These are phyloP conservation scores for Cinclus cinclus DNA, from an alignment of 2,113 vertebrate species.

Conservation along the genomic window DNA sequence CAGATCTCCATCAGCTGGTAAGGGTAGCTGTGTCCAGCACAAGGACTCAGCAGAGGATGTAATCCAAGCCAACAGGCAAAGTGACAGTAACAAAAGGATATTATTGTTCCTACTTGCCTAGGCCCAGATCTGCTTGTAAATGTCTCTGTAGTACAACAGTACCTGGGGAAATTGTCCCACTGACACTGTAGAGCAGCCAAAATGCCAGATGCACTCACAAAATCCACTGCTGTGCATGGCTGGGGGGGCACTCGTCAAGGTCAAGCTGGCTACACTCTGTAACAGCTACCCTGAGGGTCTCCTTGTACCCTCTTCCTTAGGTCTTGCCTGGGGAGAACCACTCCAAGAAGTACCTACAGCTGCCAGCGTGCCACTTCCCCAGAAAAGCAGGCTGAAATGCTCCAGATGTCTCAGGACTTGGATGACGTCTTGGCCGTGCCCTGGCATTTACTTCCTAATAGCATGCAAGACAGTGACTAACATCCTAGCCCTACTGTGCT, in stretches of 20 bases:
- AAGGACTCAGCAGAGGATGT: neutral
- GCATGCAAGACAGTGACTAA: neutral
- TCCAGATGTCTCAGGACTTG: neutral
- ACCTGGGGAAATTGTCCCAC: neutral
- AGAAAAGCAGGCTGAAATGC: neutral
- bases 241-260: neutral
- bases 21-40: neutral
- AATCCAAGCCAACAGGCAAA: neutral
- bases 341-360: neutral
- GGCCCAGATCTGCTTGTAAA: neutral
- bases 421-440: neutral
- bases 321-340: neutral
- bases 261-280: neutral
- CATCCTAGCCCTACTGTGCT: neutral
- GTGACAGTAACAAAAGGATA: neutral
- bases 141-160: neutral
- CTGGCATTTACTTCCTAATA: neutral
- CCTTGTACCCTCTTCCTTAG: neutral
- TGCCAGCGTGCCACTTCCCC: fast-evolving
- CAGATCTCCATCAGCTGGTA: neutral
- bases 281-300: neutral
- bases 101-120: neutral
- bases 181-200: neutral
- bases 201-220: constrained; percentile 1
- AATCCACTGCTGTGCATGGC: neutral